Evolutionary conservation across 2,888 invertebrate genomes (phyloP), one percentile per base, ranked within the genome.

Genomic region (Mesorhabditis belari): DNA sequence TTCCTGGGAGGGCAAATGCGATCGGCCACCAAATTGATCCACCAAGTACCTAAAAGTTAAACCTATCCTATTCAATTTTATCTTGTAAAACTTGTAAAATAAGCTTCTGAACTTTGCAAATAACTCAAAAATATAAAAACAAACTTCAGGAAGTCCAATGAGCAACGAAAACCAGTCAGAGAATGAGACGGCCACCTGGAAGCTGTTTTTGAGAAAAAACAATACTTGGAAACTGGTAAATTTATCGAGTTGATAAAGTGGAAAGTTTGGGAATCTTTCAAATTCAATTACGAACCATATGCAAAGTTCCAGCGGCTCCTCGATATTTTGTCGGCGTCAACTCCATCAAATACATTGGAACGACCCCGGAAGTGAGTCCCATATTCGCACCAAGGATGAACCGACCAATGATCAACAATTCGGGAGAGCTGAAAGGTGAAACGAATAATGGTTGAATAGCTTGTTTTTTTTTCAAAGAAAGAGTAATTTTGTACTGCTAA

Each of bases 331-430:
- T 64, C 0, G 83, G 80, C 2, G 83, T 81, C 49, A 84, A 81
- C 69, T 84, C 84, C 65, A 83, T 81, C 29, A 84, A 69, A 64
- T 83, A 84, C 71, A 83, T 77, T 1, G 83, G 83, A 3, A 82
- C 80, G 3, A 84, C 65, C 0, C 83, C 84, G 17, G 83, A 83
- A 58, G 82, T 81, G 25, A 84, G 70, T 23, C 83, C 83, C 83
- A 79, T 64, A 66, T 76, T 75, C 3, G 73, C 82, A n/a, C 83
- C 80, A 55, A 77, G 70, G 0, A 83, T 66, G 23, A 79, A 69
- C 0, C 84, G 72, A 3, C 83, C 84, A n/a, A 81, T 60, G 19
- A 84, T 82, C 29, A 84, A 71, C 75, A 84, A 77, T 66, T 84
- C 84, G 26, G 82, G 83, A 17, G 73, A 73, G 12, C 71, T 73